Evolutionary conservation across 2,113 vertebrate genomes (phyloP), one percentile per base, ranked within the genome.

Genomic region (Columba janthina): DNA sequence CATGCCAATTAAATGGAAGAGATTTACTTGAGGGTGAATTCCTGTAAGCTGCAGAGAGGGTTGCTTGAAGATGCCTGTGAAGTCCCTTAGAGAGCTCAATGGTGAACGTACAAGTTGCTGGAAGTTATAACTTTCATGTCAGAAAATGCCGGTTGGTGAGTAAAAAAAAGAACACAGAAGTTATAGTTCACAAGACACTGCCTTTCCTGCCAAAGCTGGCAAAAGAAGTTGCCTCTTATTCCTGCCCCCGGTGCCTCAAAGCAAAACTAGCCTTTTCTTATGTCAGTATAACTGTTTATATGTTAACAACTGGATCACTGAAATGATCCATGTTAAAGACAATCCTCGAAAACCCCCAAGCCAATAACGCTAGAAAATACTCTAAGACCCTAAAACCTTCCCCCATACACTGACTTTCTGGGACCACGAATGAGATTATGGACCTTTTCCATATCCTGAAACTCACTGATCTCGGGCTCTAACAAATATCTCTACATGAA

Each of bases 21-120:
- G 71, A 65, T 85, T 89, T 80, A 80, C 40, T 93, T 87, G 22
- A 48, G 76, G 56, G 80, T 64, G 62, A 94, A 88, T 88, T 92
- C 50, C 75, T 90, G 44, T 29, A 64, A 74, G 36, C 62, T 85
- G 50, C 62, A 75, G 53, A 85, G 19, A 60, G 18, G 12, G 48
- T 51, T 76, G 54, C 40, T 86, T 67, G 82, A 67, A 91, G 88
- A 66, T 79, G 40, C 24, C 31, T 85, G 66, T 44, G 71, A 82
- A 71, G 46, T 67, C 66, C 62, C 67, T 82, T 15, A 46, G 75
- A 61, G 67, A 88, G 61, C 81, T 91, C 48, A 74, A 62, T 81
- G 51, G 58, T 91, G 58, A 85, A 57, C 2, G 5, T 28, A 67
- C 2, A 19, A 70, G 38, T 75, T 67, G 42, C 85, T 38, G n/a